Evolutionary conservation across 2,113 vertebrate species (phyloP).

Genomic region (Elanus axillaris): DNA sequence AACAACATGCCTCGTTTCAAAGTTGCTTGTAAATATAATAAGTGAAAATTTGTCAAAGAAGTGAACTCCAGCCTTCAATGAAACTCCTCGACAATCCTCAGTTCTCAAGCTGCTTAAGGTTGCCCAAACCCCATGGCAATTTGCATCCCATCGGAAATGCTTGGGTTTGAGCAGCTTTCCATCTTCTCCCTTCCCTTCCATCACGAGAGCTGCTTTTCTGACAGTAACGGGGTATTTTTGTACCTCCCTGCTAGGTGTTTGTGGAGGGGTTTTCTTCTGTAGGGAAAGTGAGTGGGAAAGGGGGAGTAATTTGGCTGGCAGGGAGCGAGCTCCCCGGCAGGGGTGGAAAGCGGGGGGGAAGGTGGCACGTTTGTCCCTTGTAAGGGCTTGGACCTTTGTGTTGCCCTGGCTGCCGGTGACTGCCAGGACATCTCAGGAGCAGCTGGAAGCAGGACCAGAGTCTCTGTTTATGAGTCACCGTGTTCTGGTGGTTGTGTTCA

Average conservation of each 20-base stretch:
- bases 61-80: neutral
- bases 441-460: neutral
- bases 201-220: neutral
- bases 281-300: neutral
- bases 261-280: neutral
- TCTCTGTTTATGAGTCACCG: neutral
- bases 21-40: neutral
- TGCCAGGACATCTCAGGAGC: neutral
- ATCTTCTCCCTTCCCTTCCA: neutral
- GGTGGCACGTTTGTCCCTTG: neutral
- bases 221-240: neutral
- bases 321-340: accelerated
- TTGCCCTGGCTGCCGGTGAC: neutral
- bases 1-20: neutral
- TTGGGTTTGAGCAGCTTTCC: neutral
- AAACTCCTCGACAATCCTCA: neutral
- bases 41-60: neutral
- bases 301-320: neutral
- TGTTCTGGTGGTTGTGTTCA: neutral
- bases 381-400: neutral
- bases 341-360: no score
- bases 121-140: accelerated
- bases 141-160: neutral
- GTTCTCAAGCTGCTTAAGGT: neutral
- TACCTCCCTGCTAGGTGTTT: neutral